Conservation (phyloP, 2,888 invertebrate species). For the Epinotia nisella region DNA sequence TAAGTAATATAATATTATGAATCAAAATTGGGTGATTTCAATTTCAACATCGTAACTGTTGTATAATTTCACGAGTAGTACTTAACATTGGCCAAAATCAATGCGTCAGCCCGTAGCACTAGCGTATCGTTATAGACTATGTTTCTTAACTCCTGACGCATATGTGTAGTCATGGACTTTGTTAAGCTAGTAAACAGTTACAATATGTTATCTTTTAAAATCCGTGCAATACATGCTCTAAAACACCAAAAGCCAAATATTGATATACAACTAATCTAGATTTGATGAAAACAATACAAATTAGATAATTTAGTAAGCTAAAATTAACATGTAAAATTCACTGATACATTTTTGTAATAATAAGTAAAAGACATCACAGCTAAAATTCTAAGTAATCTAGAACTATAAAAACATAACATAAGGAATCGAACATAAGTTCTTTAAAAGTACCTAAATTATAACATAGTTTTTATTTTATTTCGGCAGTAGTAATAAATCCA, state of each 20-base stretch:
- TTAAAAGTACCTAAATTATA: background rate
- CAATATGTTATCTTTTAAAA: conserved; percentile 3
- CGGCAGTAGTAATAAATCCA: background rate
- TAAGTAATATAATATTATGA: no score
- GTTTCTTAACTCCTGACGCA: background rate
- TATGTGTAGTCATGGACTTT: background rate
- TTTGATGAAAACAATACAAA: background rate
- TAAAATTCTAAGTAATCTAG: conserved; percentile 47
- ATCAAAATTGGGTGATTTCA: background rate
- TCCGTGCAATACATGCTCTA: conserved; percentile 44
- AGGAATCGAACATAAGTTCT: background rate
- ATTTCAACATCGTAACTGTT: background rate
- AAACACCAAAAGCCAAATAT: conserved; percentile 37
- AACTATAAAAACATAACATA: conserved; percentile 4
- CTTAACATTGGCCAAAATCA: background rate
- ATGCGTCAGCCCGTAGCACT: no score
- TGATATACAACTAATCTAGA: conserved; percentile 13
- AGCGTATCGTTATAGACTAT: background rate
- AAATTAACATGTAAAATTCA: conserved; percentile 35
- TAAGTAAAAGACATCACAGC: conserved; percentile 58
- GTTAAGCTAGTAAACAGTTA: background rate
- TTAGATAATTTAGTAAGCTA: conserved; percentile 10
- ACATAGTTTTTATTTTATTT: background rate
- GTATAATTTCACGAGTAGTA: background rate
- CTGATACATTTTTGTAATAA: conserved; percentile 44